Evolutionary conservation across 2,888 invertebrate genomes (phyloP).

Genomic region (Perdita meconis): DNA sequence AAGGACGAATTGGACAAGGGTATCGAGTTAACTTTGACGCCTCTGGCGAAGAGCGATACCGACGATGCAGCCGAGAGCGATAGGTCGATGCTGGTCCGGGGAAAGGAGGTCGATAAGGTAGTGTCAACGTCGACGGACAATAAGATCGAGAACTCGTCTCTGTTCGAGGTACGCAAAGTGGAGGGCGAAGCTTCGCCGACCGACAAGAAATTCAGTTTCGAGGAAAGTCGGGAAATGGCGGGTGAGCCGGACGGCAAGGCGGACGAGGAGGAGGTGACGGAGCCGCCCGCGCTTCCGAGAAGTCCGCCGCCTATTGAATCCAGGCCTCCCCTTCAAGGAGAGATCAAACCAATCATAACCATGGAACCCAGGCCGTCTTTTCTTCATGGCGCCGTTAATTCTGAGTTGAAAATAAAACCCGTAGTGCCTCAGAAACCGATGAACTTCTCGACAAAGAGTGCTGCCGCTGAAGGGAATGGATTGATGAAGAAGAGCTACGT

Average conservation of each 20-base stretch:
- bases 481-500: constrained; percentile 56
- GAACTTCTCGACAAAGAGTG: constrained; percentile 81
- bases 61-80: constrained; percentile 72
- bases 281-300: constrained; percentile 89
- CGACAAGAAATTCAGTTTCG: constrained; percentile 81
- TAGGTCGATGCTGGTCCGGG: constrained; percentile 49
- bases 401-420: constrained; percentile 86
- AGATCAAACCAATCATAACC: constrained; percentile 66
- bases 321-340: constrained; percentile 34
- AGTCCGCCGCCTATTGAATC: constrained; percentile 87
- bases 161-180: constrained; percentile 69
- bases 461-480: constrained; percentile 18
- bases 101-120: constrained; percentile 66
- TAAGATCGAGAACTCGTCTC: constrained; percentile 50
- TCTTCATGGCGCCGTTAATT: constrained; percentile 88
- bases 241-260: constrained; percentile 95
- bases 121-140: constrained; percentile 32
- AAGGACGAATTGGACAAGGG: constrained; percentile 57
- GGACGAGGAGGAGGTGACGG: constrained; percentile 90
- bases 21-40: constrained; percentile 72
- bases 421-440: constrained; percentile 90
- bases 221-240: constrained; percentile 90
- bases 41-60: constrained; percentile 82
- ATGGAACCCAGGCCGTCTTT: constrained; percentile 88
- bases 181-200: constrained; percentile 72